Percentiles rank a stretch among this genome's conserved stretches.
These are phyloP conservation scores for Solenopsis invicta DNA, from an alignment of 1,140 invertebrate genomes.

Conservation along the genomic window DNA sequence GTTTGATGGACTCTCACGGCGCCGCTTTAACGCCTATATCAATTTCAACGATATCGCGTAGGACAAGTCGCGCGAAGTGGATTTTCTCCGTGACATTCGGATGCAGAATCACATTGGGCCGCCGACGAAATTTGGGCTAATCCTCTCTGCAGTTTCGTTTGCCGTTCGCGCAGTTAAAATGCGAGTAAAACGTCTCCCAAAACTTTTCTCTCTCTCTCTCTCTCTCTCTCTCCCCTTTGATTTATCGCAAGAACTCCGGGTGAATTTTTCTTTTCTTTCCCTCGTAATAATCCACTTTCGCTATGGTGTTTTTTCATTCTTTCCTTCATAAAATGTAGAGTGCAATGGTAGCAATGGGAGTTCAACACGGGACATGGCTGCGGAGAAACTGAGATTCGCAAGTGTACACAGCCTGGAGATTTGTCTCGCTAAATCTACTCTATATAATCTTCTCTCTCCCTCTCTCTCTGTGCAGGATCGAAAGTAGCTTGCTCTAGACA, in stretches of 20 bases:
- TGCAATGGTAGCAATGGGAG: conserved; percentile 16
- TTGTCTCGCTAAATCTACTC: conserved; percentile 61
- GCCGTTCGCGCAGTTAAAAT: background rate
- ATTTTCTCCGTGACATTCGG: background rate
- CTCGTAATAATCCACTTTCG: conserved; percentile 28
- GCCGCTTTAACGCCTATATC: conserved; percentile 68
- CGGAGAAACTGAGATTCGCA: conserved; percentile 43
- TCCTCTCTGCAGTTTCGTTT: background rate
- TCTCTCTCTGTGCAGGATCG: conserved; percentile 6
- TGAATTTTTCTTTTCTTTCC: background rate
- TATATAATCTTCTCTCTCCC: background rate
- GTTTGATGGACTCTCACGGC: conserved; percentile 68
- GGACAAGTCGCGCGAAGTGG: background rate
- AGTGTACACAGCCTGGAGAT: conserved; percentile 52
- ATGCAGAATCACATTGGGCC: background rate
- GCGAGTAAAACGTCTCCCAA: background rate
- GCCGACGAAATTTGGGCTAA: background rate
- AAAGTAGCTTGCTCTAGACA: conserved; percentile 36
- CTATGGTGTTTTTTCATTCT: background rate
- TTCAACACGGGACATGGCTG: background rate
- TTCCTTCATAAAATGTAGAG: conserved; percentile 38
- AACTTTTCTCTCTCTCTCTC: too few species aligned
- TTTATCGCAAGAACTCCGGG: background rate
- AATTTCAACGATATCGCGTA: conserved; percentile 60
- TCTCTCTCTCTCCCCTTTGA: background rate